Base-by-base conservation (phyloP, 1,140 invertebrate species). In the Fragariocoptes setiger region DNA sequence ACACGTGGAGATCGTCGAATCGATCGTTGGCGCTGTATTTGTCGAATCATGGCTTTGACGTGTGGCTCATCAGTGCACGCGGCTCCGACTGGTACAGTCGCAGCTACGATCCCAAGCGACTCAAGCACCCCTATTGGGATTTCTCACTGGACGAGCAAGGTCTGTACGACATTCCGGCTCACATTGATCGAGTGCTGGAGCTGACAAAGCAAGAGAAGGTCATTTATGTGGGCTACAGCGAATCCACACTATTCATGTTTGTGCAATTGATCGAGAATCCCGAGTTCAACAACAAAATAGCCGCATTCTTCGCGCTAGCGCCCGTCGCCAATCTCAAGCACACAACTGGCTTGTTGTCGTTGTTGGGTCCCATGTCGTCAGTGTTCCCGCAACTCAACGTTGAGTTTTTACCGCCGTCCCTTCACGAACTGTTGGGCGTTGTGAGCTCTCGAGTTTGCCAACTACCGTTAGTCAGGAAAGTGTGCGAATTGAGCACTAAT, bases 211-310 rank as follows among this genome's bases (percentile, higher is more conserved):
- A n/a, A 17, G n/a, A 31, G 25, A 35, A 22, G 2, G 1, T 44
- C 2, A 35, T 8, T 3, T 44, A 42, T 15, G 21, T 44, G 2
- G 43, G 40, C 2, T 39, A 44, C 16, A 42, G 38, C 12, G 15
- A 41, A n/a, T 38, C 38, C 2, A 74, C 58, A 60, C 68, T 38
- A 64, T 61, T 42, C 38, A 67, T 67, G 49, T 69, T 68, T 47
- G 63, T 65, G 17, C 65, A 74, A 63, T 54, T 62, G n/a, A 67
- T 66, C 14, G 60, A 61, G 19, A 54, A 57, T 14, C 69, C 70
- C 0, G 62, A 70, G 38, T 73, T 71, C 46, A 68, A 69, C 46
- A 49, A 62, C n/a, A 71, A 71, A 41, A 46, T 61, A 13, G 51
- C 49, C 44, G 42, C 50, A 8, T 57, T 58, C 44, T 61, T 70